These are phyloP conservation scores for Rhabdornis inornatus DNA, from an alignment of 2,113 vertebrate species.

Conservation along the genomic window DNA sequence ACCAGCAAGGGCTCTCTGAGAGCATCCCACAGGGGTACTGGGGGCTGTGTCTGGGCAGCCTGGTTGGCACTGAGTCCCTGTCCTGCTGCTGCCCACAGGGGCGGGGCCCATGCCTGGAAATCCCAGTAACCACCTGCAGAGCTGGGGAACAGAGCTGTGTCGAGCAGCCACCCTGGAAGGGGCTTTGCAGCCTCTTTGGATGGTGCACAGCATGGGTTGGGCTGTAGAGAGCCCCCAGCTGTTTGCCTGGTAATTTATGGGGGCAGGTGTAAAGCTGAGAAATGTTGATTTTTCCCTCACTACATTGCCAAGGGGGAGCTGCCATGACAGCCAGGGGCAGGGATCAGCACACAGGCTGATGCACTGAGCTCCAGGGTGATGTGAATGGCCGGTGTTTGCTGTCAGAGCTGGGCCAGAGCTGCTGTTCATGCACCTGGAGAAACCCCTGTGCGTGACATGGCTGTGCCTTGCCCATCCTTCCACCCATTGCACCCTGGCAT, in stretches of 20 bases:
- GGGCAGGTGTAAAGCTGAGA: conserved; percentile 37
- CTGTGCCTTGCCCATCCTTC: neutral
- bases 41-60: neutral
- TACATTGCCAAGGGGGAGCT: neutral
- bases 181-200: neutral
- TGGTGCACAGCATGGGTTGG: neutral
- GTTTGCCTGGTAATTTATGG: conserved; percentile 35
- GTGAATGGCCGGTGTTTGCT: neutral
- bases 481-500: rapidly evolving
- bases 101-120: rapidly evolving
- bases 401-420: neutral
- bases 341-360: neutral
- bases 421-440: neutral
- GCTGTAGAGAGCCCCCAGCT: neutral
- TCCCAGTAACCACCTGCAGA: neutral
- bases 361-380: neutral
- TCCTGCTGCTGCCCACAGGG: neutral
- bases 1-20: neutral
- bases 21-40: rapidly evolving
- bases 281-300: neutral
- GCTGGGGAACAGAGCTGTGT: neutral
- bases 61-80: neutral
- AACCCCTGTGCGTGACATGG: neutral
- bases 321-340: neutral
- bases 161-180: neutral